These are phyloP conservation scores for Astreopora myriophthalma DNA, from an alignment of 64 coral and sea anemone genomes.

Conservation along the genomic window DNA sequence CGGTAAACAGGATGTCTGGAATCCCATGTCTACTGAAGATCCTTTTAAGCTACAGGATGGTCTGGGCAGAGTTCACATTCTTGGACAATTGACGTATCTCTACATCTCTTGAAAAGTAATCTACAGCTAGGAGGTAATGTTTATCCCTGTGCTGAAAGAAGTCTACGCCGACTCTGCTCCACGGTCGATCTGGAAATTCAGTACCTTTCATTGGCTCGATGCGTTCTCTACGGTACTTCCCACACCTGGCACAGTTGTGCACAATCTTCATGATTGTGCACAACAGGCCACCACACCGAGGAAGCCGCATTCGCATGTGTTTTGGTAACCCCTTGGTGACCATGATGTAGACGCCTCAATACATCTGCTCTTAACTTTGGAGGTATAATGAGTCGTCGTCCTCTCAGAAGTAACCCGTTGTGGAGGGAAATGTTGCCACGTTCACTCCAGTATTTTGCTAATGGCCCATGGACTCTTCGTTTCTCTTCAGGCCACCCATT, in stretches of 20 bases:
- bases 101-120: too few relatives aligned
- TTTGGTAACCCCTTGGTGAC: constrained; percentile 44
- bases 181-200: too few relatives aligned
- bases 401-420: constrained; percentile 11
- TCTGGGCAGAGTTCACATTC: too few relatives aligned
- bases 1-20: too few relatives aligned
- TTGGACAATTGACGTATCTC: too few relatives aligned
- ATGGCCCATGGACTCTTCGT: background rate
- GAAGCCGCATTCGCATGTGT: constrained; percentile 30
- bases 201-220: constrained; percentile 42
- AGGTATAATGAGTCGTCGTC: constrained; percentile 35
- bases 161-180: too few relatives aligned
- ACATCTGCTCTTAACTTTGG: background rate
- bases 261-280: constrained; percentile 35
- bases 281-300: constrained; percentile 56
- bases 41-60: too few relatives aligned
- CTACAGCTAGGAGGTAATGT: too few relatives aligned
- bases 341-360: background rate
- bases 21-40: too few relatives aligned
- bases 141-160: too few relatives aligned
- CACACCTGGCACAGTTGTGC: constrained; percentile 61
- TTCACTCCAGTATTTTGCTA: constrained; percentile 41
- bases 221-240: constrained; percentile 47
- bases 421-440: constrained; percentile 6
- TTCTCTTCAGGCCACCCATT: constrained; percentile 51